A percentile compares a stretch with the other conserved stretches of the same genome.
phyloP scores from a whole-genome alignment of 2,797 vertebrate genomes.

The Acipenser ruthenus region DNA sequence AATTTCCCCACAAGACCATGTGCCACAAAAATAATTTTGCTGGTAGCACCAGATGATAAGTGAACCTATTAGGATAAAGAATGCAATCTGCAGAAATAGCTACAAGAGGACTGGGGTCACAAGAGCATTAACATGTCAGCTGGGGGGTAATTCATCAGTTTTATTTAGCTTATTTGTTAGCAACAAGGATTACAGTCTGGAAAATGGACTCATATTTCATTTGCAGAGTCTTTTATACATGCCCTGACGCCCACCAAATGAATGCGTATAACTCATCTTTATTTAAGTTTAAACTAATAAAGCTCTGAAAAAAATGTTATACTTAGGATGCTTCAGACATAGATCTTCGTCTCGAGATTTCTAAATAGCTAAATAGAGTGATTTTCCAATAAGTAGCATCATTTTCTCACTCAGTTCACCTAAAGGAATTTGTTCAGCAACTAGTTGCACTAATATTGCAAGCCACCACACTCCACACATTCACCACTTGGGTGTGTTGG shows the following conservation, averaged over 20 bases:
- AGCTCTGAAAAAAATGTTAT: conserved; percentile 17
- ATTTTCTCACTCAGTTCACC: too few relatives aligned
- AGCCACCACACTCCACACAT: too few relatives aligned
- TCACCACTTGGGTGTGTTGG: too few relatives aligned
- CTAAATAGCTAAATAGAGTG: neutral
- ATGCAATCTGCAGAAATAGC: conserved; percentile 34
- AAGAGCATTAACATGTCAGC: conserved; percentile 28
- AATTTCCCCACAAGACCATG: conserved; percentile 28
- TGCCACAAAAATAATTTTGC: conserved; percentile 33
- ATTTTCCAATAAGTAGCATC: neutral
- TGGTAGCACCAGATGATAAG: conserved; percentile 32
- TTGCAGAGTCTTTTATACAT: conserved; percentile 22
- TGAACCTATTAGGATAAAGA: conserved; percentile 40
- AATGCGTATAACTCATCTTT: conserved; percentile 18
- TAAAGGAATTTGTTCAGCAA: too few relatives aligned
- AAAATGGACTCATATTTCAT: conserved; percentile 17
- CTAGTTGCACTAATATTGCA: too few relatives aligned
- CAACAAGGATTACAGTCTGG: conserved; percentile 20
- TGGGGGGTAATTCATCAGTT: conserved; percentile 22
- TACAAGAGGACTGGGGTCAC: conserved; percentile 23
- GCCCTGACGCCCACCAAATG: conserved; percentile 12
- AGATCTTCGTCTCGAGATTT: conserved; percentile 11
- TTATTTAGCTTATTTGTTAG: conserved; percentile 33
- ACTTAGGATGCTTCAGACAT: conserved; percentile 11
- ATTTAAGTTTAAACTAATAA: conserved; percentile 18